A percentile compares a stretch with the other conserved stretches of the same genome.
These are phyloP conservation scores for Pecten maximus DNA, from an alignment of 2,888 invertebrate species.

Conservation along the genomic window DNA sequence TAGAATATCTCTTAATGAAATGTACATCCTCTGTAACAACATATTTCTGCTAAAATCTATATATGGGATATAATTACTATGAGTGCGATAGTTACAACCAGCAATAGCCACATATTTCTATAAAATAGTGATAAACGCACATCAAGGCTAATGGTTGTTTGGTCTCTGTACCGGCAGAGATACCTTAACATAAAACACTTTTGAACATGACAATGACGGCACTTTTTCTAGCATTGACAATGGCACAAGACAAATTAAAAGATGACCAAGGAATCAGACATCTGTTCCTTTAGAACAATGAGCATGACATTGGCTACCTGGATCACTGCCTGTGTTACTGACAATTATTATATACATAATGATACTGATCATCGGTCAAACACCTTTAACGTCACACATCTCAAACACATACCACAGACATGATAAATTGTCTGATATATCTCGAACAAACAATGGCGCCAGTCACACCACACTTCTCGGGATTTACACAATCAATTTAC, in stretches of 20 bases:
- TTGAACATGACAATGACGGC: neutral
- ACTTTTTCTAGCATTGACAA: neutral
- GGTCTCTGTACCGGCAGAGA: slow-evolving; percentile 26
- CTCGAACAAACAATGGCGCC: neutral
- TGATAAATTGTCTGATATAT: neutral
- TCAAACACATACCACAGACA: neutral
- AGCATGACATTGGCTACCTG: neutral
- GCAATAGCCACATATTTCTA: neutral
- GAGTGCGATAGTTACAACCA: neutral
- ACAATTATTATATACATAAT: neutral
- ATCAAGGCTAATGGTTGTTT: neutral
- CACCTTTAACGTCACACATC: neutral
- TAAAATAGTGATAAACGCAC: slow-evolving; percentile 1
- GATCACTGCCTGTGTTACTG: neutral
- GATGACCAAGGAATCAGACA: neutral
- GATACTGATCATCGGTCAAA: too few relatives aligned
- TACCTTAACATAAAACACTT: neutral
- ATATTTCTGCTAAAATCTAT: slow-evolving; percentile 15
- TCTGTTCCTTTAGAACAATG: neutral
- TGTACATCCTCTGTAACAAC: neutral
- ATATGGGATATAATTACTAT: neutral
- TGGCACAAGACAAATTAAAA: slow-evolving; percentile 28
- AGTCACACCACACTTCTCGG: neutral
- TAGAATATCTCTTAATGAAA: slow-evolving; percentile 35
- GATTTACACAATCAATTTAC: neutral